phyloP scores from a whole-genome alignment of 2,888 invertebrate species.

The Pilophorus perplexus region DNA sequence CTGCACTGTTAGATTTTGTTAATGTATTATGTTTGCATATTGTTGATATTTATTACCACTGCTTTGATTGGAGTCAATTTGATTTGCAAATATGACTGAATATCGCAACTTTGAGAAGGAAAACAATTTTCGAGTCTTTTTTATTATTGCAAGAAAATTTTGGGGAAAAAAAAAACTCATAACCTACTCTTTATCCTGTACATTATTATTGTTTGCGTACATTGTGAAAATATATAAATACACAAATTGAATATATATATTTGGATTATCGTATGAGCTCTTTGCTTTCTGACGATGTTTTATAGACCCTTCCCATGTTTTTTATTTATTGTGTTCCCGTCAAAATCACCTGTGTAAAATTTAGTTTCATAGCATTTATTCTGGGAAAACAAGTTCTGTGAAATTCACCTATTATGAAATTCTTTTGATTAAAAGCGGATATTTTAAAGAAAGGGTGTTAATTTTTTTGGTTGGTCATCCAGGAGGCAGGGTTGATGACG shows the following conservation, averaged over 20 bases:
- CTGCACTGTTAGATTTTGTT: conserved; percentile 45
- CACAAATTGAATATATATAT: conserved; percentile 24
- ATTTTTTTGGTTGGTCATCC: too few species aligned
- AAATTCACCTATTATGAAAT: conserved; percentile 14
- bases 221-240: background rate
- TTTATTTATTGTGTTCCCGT: conserved; percentile 12
- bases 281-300: conserved; percentile 22
- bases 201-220: background rate
- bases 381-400: conserved; percentile 26
- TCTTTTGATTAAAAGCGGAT: conserved; percentile 38
- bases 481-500: too few species aligned
- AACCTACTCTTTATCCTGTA: too few species aligned
- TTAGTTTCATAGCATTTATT: conserved; percentile 35
- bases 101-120: background rate
- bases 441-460: too few species aligned
- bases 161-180: background rate
- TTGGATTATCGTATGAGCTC: conserved; percentile 16
- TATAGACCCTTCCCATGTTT: conserved; percentile 9
- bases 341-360: conserved; percentile 26
- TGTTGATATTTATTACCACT: conserved; percentile 46
- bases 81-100: conserved; percentile 31
- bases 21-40: conserved; percentile 45
- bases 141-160: conserved; percentile 11
- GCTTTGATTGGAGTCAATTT: conserved; percentile 42
- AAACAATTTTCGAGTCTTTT: conserved; percentile 13